Conservation (phyloP, 2,797 vertebrate species). For the Sandelia bainsii region DNA sequence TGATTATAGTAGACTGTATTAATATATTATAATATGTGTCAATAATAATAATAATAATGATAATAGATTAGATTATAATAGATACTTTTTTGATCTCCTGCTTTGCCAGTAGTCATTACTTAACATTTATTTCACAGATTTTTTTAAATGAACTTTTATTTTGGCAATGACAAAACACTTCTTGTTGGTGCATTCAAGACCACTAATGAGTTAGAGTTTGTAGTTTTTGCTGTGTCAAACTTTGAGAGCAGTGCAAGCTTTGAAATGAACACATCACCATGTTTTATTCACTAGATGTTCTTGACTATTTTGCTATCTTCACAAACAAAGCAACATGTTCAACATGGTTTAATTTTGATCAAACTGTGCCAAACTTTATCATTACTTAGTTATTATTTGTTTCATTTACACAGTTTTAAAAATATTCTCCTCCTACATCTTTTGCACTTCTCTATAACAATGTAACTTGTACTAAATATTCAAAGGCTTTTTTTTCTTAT, state of each 20-base stretch:
- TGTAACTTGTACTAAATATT: constrained; percentile 1
- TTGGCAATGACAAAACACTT: no score
- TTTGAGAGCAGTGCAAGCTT: background rate
- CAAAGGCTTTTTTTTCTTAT: constrained; percentile 2
- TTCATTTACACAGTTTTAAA: background rate
- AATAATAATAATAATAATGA: no score
- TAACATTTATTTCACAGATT: constrained; percentile 2
- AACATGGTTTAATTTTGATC: background rate
- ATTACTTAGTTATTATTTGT: background rate
- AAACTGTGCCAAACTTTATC: background rate
- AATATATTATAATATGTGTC: background rate
- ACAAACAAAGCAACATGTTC: background rate
- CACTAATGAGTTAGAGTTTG: no score
- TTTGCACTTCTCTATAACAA: background rate
- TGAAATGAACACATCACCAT: background rate
- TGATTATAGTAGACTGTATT: constrained; percentile 25
- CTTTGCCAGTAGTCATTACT: background rate
- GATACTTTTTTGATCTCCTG: background rate
- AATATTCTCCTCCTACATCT: background rate
- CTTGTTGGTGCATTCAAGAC: no score
- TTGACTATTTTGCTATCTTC: background rate
- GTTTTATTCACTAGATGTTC: background rate
- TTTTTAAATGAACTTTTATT: no score
- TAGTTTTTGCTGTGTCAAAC: background rate
- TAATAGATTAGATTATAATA: no score